Evolutionary conservation across 2,888 invertebrate genomes (phyloP).

Genomic region (Erannis defoliaria): DNA sequence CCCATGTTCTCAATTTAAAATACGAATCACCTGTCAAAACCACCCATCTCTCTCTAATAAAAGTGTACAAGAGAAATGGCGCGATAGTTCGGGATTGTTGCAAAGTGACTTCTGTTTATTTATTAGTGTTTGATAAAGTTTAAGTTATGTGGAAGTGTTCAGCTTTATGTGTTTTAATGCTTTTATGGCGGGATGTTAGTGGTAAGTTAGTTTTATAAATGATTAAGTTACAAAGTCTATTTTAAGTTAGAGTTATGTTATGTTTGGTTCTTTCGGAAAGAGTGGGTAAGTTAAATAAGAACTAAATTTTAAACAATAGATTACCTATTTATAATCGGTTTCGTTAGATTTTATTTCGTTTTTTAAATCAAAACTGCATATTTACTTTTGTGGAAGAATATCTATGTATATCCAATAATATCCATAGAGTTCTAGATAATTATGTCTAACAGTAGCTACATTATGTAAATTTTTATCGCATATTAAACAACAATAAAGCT

Average conservation of each 20-base stretch:
- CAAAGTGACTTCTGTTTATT: constrained; percentile 39
- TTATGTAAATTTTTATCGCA: constrained; percentile 1
- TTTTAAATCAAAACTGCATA: too few species aligned
- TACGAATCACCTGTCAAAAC: constrained; percentile 37
- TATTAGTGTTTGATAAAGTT: constrained; percentile 28
- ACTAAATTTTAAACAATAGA: too few species aligned
- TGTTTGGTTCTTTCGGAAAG: not conserved
- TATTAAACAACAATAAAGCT: not conserved
- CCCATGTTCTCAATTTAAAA: constrained; percentile 61
- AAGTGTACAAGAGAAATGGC: constrained; percentile 45
- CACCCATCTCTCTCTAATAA: constrained; percentile 39
- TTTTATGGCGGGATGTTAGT: constrained; percentile 50
- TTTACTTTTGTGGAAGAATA: not conserved
- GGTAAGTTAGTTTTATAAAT: constrained; percentile 49
- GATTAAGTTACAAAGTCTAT: constrained; percentile 39
- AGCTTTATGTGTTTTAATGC: constrained; percentile 49
- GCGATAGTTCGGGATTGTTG: constrained; percentile 39
- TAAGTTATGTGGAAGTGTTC: constrained; percentile 55
- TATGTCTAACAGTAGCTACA: not conserved
- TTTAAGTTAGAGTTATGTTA: constrained; percentile 11
- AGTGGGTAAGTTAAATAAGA: too few species aligned
- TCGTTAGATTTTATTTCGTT: too few species aligned
- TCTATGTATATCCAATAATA: not conserved
- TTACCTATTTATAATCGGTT: too few species aligned
- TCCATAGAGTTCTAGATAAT: not conserved